Evolutionary conservation across 2,113 vertebrate species (phyloP).

Genomic region (Nerophis ophidion): DNA sequence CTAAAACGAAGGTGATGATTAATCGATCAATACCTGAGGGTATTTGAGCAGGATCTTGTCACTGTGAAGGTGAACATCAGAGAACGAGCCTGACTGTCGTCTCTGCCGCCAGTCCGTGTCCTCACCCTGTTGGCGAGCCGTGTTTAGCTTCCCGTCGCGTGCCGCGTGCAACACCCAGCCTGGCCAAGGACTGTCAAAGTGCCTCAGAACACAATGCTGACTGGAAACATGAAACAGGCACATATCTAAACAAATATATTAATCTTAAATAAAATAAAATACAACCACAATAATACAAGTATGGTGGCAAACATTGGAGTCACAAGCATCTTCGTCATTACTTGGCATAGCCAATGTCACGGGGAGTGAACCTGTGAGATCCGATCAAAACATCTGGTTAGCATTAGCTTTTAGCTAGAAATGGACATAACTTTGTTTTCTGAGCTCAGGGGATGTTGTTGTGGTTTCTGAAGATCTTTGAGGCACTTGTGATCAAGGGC

Average conservation of each 20-base stretch:
- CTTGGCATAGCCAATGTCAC: too few species aligned
- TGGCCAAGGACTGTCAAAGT: conserved; percentile 66
- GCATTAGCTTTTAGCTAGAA: neutral
- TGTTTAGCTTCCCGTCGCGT: conserved; percentile 42
- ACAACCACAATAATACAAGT: too few species aligned
- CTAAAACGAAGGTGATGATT: too few species aligned
- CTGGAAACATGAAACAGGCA: conserved; percentile 62
- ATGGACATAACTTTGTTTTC: neutral
- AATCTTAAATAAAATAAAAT: neutral
- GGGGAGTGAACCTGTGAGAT: too few species aligned
- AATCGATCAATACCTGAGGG: conserved; percentile 72
- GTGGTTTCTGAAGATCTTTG: too few species aligned
- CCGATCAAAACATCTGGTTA: too few species aligned
- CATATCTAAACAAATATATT: conserved; percentile 1
- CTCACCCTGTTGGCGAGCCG: conserved; percentile 19
- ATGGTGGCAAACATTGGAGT: neutral
- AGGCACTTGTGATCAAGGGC: too few species aligned
- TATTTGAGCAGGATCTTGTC: conserved; percentile 72
- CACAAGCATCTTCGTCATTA: neutral
- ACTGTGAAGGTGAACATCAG: conserved; percentile 35
- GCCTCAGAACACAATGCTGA: conserved; percentile 72
- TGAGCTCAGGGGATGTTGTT: too few species aligned
- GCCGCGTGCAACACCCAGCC: conserved; percentile 71
- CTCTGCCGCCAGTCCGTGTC: conserved; percentile 43
- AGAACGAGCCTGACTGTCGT: conserved; percentile 38